Base-by-base conservation (phyloP, 2,797 vertebrate genomes). In the Acridotheres tristis region DNA sequence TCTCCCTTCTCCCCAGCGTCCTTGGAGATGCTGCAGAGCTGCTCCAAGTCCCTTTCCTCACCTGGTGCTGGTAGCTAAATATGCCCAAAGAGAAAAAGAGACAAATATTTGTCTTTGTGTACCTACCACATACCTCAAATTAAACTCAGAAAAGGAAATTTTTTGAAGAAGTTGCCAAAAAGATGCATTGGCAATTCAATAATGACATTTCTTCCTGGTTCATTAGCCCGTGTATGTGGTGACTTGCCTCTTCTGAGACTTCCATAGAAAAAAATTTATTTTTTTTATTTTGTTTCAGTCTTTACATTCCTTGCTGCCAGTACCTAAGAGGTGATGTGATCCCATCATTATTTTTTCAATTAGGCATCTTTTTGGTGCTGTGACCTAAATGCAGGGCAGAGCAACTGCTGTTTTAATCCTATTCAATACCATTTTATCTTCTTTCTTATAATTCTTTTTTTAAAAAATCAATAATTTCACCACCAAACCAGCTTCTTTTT, bases 151-250 rank as follows among this genome's bases (percentile, higher is more conserved):
- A 30, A 23, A 21, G 16, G 30, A 30, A 32, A 6, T 5, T 10
- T 27, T 3, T 42, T 25, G 4, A 85, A 48, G 55, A 78, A 63
- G 11, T 73, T 51, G 16, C 32, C 25, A 63, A 63, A 67, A 80
- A 29, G 27, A 54, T 63, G 36, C 13, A 7, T 25, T 20, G 48
- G 20, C 21, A 57, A 4, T 42, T 57, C 3, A 4, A 34, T 75
- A 4, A 34, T 75, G 59, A 27, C 19, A 34, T 67, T 74, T 59
- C 4, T 6, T 36, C 36, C 36, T 36, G 36, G 36, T 36, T 51
- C 55, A 20, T 58, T 32, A 68, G 15, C 45, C 36, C 30, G 2
- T 0, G 0, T 27, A 7, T 23, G 48, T 66, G 34, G 13, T 51
- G 16, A 51, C 23, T 69, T 18, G 1, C 2, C 4, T 75, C 10